Evolutionary conservation across 2,113 vertebrate species (phyloP).

Genomic region (Pungitius pungitius): DNA sequence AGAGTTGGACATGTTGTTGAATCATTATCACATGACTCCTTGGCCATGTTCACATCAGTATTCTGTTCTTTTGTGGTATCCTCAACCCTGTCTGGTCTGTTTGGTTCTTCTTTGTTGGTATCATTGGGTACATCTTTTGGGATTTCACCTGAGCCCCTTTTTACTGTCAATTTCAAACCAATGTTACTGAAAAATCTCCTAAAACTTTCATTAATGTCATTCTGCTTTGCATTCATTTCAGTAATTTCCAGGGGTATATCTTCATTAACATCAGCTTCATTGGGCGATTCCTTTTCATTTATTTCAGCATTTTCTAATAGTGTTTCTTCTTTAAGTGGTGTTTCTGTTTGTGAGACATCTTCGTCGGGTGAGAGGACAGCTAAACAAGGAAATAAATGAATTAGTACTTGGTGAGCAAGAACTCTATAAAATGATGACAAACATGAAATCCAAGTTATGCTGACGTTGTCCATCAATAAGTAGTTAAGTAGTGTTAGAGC

Average conservation of each 20-base stretch:
- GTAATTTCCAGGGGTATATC: constrained; percentile 69
- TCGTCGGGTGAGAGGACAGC: constrained; percentile 76
- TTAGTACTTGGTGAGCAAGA: background rate
- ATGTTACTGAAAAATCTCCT: constrained; percentile 91
- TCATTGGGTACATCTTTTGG: constrained; percentile 78
- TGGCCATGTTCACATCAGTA: constrained; percentile 19
- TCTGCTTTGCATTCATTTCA: constrained; percentile 69
- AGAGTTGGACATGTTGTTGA: constrained; percentile 54
- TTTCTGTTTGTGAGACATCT: constrained; percentile 69
- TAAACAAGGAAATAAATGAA: constrained; percentile 63
- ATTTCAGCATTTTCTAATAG: constrained; percentile 60
- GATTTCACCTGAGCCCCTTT: constrained; percentile 84
- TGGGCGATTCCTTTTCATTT: constrained; percentile 64
- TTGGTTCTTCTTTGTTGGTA: constrained; percentile 65
- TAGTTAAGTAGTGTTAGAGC: constrained; percentile 2
- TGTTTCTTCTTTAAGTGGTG: constrained; percentile 56
- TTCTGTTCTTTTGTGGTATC: constrained; percentile 23
- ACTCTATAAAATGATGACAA: background rate
- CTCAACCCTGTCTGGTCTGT: constrained; percentile 59
- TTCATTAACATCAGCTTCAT: constrained; percentile 51
- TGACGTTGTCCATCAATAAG: background rate
- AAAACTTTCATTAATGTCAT: constrained; percentile 87
- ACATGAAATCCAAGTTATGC: constrained; percentile 17
- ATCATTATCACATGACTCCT: constrained; percentile 60
- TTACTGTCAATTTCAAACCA: constrained; percentile 90